Evolutionary conservation across 2,888 invertebrate genomes (phyloP), one percentile per base, ranked within the genome.

Genomic region (Pammene aurita): DNA sequence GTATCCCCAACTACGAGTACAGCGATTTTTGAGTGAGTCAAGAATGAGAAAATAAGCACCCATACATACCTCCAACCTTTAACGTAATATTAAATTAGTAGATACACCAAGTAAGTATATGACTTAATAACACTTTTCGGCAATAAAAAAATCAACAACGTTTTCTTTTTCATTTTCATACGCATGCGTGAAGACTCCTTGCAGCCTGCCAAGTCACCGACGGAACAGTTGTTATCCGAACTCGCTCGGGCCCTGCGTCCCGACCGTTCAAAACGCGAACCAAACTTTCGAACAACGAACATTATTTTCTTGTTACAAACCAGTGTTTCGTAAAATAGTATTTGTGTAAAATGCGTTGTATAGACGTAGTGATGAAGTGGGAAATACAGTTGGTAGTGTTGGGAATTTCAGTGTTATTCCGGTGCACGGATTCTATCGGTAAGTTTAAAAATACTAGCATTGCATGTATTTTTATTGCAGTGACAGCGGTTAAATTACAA

Each of bases 401-500:
- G 78, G 90, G 89, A 89, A 81, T 90, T 86, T 84, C 89, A 87
- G 89, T 90, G 88, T 83, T 90, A 78, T 86, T 89, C 75, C 83
- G 83, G 71, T 85, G 85, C 77, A 90, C 90, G 84, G 89, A 89
- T 81, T 90, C 90, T 50, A 84, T 90, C 67, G 90, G 91, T 91
- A 78, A 90, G 91, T 68, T 67, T 9, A 13, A 16, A 48, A 18
- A 13, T 18, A 50, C 6, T 13, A 13, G 13, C 13, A 26, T 52
- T 34, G 7, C 34, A 7, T 54, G n/a, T 34, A 34, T 18, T 50
- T 42, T 42, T 42, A 11, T 42, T 26, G 26, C 1, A 26, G 26
- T 4, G 26, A 38, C 38, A 38, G 38, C 38, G 7, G 9, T 38
- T 9, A 38, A 6, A 9, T 38, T 9, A 38, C 38, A 5, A 5